Evolutionary conservation across 2,113 vertebrate genomes (phyloP), one percentile per base, ranked within the genome.

Genomic region (Ancistrus triradiatus): DNA sequence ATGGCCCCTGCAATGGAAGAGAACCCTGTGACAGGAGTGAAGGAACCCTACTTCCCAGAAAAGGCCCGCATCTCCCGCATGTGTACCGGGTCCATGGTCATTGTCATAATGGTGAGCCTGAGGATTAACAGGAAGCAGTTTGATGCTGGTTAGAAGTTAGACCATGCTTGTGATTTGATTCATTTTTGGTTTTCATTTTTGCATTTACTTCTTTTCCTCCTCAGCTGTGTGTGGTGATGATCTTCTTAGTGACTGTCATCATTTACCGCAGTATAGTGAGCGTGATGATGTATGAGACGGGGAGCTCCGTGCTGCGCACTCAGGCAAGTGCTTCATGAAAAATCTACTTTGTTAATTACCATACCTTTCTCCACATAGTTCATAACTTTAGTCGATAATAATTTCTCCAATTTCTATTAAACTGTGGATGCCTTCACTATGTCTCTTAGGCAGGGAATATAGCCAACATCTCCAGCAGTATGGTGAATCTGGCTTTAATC

Each of bases 191-290:
- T 21, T 19, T 11, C 9, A 15, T 24, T 33, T 24, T 46, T 7
- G 10, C 25, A 24, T 43, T 8, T n/a, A 24, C 1, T 25, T 59
- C 7, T 10, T 60, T 3, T 46, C 15, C 19, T 21, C 46, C 52
- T 22, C 78, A 91, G 89, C 83, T 89, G 38, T 91, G 78, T 15
- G 78, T 89, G 59, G 86, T 90, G 65, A 85, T 87, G 73, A 88
- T 90, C 59, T 92, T 90, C 79, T 75, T 90, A 78, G 86, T 90
- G 65, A 91, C 90, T 0, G 86, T 91, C 62, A 88, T 91, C 66
- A 86, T 88, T 80, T 89, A 90, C 56, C 80, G 79, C 0, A 86
- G 86, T 2, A 88, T 91, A 25, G 73, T 91, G 72, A 91, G 87
- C 3, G 71, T 85, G 42, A 84, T 87, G 79, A 87, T 90, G 83